phyloP scores from a whole-genome alignment of 2,888 invertebrate species.

The Diarsia rubi region DNA sequence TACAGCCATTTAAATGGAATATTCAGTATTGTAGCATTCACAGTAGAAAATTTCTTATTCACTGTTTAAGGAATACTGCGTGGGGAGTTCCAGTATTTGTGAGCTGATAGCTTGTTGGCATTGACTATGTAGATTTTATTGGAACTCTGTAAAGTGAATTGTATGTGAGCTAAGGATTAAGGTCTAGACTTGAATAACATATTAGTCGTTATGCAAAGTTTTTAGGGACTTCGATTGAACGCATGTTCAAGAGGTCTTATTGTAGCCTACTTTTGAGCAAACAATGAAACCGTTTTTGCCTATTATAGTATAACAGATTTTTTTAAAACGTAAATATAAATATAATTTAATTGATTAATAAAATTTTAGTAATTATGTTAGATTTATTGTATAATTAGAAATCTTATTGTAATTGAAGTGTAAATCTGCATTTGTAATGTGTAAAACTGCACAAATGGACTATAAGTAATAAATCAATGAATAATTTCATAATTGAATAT shows the following conservation, averaged over 20 bases:
- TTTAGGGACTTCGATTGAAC: neutral
- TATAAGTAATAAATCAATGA: too few species aligned
- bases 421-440: too few species aligned
- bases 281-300: too few species aligned
- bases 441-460: too few species aligned
- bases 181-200: neutral
- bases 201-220: neutral
- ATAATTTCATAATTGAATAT: too few species aligned
- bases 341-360: too few species aligned
- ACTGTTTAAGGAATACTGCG: slow-evolving; percentile 82
- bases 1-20: slow-evolving; percentile 87
- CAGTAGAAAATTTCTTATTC: slow-evolving; percentile 86
- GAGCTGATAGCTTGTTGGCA: slow-evolving; percentile 37
- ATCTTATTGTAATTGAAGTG: too few species aligned
- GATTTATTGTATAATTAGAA: too few species aligned
- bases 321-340: too few species aligned
- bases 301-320: too few species aligned
- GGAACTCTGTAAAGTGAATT: slow-evolving; percentile 4
- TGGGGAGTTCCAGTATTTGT: slow-evolving; percentile 68
- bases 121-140: slow-evolving; percentile 27
- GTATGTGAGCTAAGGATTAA: neutral
- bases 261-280: too few species aligned
- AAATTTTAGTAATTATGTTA: too few species aligned
- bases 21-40: slow-evolving; percentile 86
- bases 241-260: neutral